Evolutionary conservation across 2,113 vertebrate species (phyloP), one percentile per base, ranked within the genome.

Genomic region (Machaerirhynchus nigripectus): DNA sequence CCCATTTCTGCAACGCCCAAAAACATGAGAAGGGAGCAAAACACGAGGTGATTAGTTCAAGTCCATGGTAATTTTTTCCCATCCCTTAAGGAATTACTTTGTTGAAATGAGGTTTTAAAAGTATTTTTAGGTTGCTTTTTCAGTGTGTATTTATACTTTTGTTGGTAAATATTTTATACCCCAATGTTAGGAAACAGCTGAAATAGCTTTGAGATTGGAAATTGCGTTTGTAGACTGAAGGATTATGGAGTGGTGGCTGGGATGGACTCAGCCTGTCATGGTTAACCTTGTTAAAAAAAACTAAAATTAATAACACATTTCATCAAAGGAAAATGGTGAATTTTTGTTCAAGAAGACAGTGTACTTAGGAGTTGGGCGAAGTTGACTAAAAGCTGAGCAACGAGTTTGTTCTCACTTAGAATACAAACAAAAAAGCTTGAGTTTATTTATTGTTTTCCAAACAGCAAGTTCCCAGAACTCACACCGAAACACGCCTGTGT

Each of bases 101-200:
- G 56, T 78, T 94, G 90, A 67, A 95, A 89, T 81, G 93, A 78
- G 76, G 80, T 61, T 97, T 95, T 87, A 21, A 8, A 74, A 87
- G 53, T 90, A 90, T 90, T 96, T 95, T 80, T 93, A 89, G 90
- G 65, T 69, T 90, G 65, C 31, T 76, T 93, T 91, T 96, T 79
- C 53, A 47, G 50, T 49, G 23, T 49, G 26, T 78, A 37, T 88
- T 95, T 90, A 61, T 94, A 70, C 31, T 93, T 90, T 70, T 86
- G 55, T 81, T 95, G 80, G 95, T 96, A 92, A 95, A 96, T 95
- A 92, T 95, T 96, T 92, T 78, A 92, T 91, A 80, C 74, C 60
- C 9, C 7, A 77, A 44, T 55, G 69, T 87, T 89, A 82, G 73
- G 83, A 65, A 89, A 30, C 6, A 10, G 68, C 64, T 69, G 57